Evolutionary conservation across 2,113 vertebrate genomes (phyloP), one percentile per base, ranked within the genome.

Genomic region (Atlantisia rogersi): DNA sequence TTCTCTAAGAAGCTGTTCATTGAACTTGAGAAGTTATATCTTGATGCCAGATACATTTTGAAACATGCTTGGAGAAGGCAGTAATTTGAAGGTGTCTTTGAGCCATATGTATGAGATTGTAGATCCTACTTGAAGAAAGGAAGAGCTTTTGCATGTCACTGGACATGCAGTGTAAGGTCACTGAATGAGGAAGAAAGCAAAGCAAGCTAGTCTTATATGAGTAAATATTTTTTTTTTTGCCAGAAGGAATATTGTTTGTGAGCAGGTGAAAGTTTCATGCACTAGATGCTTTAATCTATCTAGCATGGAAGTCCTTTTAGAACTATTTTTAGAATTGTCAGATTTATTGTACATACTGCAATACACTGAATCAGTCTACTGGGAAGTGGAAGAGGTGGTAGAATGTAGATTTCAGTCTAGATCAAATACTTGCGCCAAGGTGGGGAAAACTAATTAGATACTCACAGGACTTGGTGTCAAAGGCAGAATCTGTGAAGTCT

Each of bases 291-390:
- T 86, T 42, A 40, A 13, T 68, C 9, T 44, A 12, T 10, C 64
- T 44, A 40, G 1, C 17, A 4, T 40, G 35, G 58, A 74, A 71
- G 11, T 32, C 29, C 20, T 96, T 67, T 97, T 60, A 94, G 69
- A 95, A 93, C 37, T 92, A 74, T 18, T 93, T 97, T 46, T 46
- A 46, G 44, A 46, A 18, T 46, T 46, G 14, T 74, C 86, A 40
- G 90, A 88, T 71, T 97, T 97, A 11, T 97, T 92, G 10, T 21
- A 31, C 8, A 4, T 97, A 94, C 46, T 92, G 77, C 52, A 97
- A 39, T 95, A 97, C 97, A 50, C 94, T 95, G 82, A 97, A 95
- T 40, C 69, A 96, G 46, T 96, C 62, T 69, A 40, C 65, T 97
- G 95, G 78, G 94, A 98, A 18, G 88, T 94, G 52, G 95, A 96